These are phyloP conservation scores for Turdus rufiventris DNA, from an alignment of 2,113 vertebrate species.

Conservation along the genomic window DNA sequence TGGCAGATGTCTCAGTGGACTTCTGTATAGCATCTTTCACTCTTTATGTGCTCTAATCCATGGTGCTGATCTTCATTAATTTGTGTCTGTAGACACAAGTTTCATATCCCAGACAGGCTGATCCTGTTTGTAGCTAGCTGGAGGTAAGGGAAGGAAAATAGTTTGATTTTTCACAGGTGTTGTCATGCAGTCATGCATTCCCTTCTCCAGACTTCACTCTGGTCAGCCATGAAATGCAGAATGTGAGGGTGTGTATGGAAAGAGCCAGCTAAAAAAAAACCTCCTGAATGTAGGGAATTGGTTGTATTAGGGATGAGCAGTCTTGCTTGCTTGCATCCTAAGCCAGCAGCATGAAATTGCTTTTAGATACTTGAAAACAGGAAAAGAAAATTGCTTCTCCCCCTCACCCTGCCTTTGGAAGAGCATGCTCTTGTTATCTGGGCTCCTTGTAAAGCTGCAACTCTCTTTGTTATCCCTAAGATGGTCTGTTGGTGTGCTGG, in stretches of 20 bases:
- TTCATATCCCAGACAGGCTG: neutral
- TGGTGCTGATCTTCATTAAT: neutral
- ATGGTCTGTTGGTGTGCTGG: neutral
- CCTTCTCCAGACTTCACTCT: neutral
- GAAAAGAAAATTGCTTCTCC: neutral
- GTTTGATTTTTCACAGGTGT: conserved; percentile 4
- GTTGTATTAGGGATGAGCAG: neutral
- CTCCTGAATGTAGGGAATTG: neutral
- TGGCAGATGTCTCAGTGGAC: neutral
- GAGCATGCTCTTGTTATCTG: neutral
- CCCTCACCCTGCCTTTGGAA: neutral
- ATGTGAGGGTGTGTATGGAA: neutral
- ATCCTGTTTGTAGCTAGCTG: neutral
- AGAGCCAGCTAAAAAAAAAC: neutral
- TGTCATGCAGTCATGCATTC: neutral
- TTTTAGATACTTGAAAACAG: neutral
- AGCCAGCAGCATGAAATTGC: conserved; percentile 11
- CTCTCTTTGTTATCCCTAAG: neutral
- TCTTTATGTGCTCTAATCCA: neutral
- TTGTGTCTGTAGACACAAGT: neutral
- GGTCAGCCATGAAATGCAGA: neutral
- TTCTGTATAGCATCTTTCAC: neutral
- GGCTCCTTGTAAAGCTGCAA: neutral
- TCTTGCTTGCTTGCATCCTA: neutral
- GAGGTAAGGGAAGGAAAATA: neutral